Base-by-base conservation (phyloP, 2,888 invertebrate species). In the Steinernema carpocapsae region DNA sequence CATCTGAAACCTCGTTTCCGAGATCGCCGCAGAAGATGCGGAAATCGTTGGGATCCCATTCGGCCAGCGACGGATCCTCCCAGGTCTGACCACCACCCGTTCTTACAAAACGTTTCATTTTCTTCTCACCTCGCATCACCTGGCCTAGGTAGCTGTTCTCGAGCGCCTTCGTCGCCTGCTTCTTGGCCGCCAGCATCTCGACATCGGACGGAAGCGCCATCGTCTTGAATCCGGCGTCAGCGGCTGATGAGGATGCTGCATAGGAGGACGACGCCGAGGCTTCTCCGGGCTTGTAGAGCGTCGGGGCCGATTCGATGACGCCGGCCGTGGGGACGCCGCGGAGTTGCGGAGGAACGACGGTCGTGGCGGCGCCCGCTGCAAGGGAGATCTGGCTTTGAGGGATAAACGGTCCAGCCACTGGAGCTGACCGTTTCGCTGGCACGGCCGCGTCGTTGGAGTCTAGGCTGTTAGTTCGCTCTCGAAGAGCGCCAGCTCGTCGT, bases 11-110 rank as follows among this genome's bases (percentile, higher is more conserved):
- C 72, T 82, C 72, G 88, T 99, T 99, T 19, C 99, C 99, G 64
- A 99, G 91, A 90, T 99, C 99, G n/a, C 99, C 99, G 88, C 97
- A 97, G 89, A 99, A 99, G 89, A 99, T 93, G 80, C 99, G 91
- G 89, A 96, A 99, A 90, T 99, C 99, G 90, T 92, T 92, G 82
- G 94, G 93, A n/a, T 94, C 93, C 99, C 97, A 99, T 87, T 99
- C 99, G 22, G 92, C 89, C 72, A 99, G 89, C 0, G 95, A 94
- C 26, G 92, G 91, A 89, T 99, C 99, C 89, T 99, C 97, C 99
- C 99, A 99, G 0, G 93, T 92, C 82, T 93, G 83, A 43, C 86
- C 86, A 19, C 87, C 87, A 24, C 83, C 86, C 6, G 79, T 76
- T 32, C 87, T 75, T 10, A 87, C 79, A 74, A 82, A 87, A 24